These are phyloP conservation scores for Marmota monax DNA, from an alignment of 2,113 vertebrate genomes.

Conservation along the genomic window DNA sequence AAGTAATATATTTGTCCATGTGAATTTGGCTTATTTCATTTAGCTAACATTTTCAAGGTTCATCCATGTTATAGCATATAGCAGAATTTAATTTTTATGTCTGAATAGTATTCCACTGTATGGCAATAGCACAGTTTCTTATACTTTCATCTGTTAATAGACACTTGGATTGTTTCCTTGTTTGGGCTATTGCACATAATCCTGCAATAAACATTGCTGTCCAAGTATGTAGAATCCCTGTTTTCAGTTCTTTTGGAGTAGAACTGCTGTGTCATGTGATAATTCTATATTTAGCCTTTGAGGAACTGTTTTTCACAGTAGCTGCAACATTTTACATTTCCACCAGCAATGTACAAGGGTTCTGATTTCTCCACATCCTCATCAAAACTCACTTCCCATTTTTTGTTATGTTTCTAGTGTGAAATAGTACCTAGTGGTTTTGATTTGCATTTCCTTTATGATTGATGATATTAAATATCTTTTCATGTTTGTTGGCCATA, in stretches of 20 bases:
- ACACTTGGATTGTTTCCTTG: not conserved
- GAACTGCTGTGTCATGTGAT: not conserved
- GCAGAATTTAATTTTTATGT: not conserved
- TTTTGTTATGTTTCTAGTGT: not conserved
- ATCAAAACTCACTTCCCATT: not conserved
- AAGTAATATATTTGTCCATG: not conserved
- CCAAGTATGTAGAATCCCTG: too few species aligned
- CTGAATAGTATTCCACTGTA: not conserved
- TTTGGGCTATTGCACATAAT: not conserved
- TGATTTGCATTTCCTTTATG: not conserved
- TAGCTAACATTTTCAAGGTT: not conserved
- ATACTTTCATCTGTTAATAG: not conserved
- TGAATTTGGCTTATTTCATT: not conserved
- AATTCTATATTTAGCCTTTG: not conserved
- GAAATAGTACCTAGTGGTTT: not conserved
- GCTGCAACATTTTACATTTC: not conserved
- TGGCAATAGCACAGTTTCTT: not conserved
- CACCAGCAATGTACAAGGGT: not conserved
- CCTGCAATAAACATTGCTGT: not conserved
- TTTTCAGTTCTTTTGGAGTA: not conserved
- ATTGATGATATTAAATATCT: not conserved
- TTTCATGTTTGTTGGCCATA: not conserved
- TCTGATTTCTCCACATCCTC: not conserved
- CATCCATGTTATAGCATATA: not conserved
- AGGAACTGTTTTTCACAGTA: not conserved